Evolutionary conservation across 2,113 vertebrate genomes (phyloP).

Genomic region (Pongo pygmaeus): DNA sequence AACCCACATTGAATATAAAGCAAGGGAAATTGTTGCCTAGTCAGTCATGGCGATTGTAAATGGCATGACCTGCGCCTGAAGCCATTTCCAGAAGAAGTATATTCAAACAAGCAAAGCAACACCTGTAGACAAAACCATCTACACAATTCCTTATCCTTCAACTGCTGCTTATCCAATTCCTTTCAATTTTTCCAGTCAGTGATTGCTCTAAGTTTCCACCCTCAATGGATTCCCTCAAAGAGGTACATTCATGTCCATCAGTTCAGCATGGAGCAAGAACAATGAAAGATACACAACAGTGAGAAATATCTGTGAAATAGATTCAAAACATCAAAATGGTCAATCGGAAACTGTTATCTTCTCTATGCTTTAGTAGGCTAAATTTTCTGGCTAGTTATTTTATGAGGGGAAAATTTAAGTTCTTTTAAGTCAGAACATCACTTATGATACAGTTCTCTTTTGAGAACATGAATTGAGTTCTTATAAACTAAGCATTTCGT

Average conservation of each 20-base stretch:
- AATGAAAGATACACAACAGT: no score
- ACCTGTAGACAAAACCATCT: not conserved
- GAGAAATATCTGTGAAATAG: not conserved
- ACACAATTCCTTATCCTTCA: not conserved
- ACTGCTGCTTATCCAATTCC: not conserved
- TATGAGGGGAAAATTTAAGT: not conserved
- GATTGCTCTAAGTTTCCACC: not conserved
- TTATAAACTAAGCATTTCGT: not conserved
- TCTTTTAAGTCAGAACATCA: not conserved
- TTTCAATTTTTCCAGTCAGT: not conserved
- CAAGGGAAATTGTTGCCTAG: not conserved
- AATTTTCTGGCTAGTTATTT: not conserved
- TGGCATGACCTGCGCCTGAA: not conserved
- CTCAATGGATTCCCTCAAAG: not conserved
- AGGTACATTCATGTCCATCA: rapidly evolving
- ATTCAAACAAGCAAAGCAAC: not conserved
- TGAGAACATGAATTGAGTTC: not conserved
- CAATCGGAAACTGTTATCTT: not conserved
- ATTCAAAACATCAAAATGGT: not conserved
- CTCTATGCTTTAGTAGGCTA: not conserved
- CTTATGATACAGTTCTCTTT: not conserved
- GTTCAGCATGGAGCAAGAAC: not conserved
- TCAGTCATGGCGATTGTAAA: not conserved
- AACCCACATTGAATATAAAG: not conserved
- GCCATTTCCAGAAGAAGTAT: not conserved